Evolutionary conservation across 2,113 vertebrate genomes (phyloP), one percentile per base, ranked within the genome.

Genomic region (Platichthys flesus): DNA sequence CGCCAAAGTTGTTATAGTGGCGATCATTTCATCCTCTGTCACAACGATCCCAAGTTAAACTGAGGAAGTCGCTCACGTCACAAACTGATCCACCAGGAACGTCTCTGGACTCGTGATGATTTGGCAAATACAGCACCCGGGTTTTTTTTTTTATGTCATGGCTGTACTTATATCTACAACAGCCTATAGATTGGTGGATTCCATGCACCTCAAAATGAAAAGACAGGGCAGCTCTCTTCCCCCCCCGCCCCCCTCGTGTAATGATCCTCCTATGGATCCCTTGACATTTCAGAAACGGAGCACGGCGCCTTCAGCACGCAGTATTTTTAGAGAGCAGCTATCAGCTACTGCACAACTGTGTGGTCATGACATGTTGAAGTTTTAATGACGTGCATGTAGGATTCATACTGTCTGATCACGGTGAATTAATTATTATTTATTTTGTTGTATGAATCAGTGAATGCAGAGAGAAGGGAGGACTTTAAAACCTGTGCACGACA

Each of bases 261-360:
- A 54, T 54, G 51, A 54, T 20, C 51, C 51, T 54, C 51, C 51
- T n/a, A 54, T 54, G n/a, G 51, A 54, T 54, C 51, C 51, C 51
- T 54, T 54, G 51, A 54, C 51, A 54, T 54, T 54, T 20, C 51
- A 54, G 51, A 54, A n/a, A 54, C 10, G 51, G n/a, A n/a, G 18
- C 51, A 7, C 51, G 20, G n/a, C 51, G 6, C 51, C 51, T 54
- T 21, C 13, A n/a, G 51, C 20, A n/a, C 20, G 18, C 18, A 1
- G 51, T 54, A 56, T 56, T 56, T 56, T 56, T 21, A 21, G 54
- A 56, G 21, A 13, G 20, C 70, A 59, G 57, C 14, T 59, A 16
- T 61, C 28, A 13, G 9, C 18, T 12, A 3, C 58, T 35, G 35
- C 58, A 31, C 2, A 7, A 40, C 12, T n/a, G 20, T n/a, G 51